Base-by-base conservation (phyloP, 2,797 vertebrate species). In the Urophycis tenuis region DNA sequence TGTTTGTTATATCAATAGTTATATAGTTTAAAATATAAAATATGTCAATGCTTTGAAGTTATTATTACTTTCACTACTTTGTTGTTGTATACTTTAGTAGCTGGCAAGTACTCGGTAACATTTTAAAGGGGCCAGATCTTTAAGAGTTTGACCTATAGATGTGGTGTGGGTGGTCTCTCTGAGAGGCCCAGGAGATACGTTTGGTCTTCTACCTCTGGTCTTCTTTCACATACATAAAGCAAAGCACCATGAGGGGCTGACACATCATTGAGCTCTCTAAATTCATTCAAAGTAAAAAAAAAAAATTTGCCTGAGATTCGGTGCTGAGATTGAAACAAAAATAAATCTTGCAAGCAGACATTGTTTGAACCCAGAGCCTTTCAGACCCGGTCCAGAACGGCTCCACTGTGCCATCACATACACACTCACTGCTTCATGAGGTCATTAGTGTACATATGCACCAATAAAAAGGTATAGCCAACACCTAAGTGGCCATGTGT, bases 361-460 rank as follows among this genome's bases (percentile, higher is more conserved):
- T 1, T 0, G 67, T 69, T 30, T 69, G 25, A 71, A 31, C 11
- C 69, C 29, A 5, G 69, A 30, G n/a, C 25, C 25, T 71, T 31
- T 14, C 1, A n/a, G 17, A 53, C 45, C 17, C 3, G 17, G 14
- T n/a, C 49, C 19, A 6, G 2, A 39, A 39, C 6, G 41, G 41
- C 14, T 25, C n/a, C 5, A 10, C 3, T 25, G 53, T 2, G 49
- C 53, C 53, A 10, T 64, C 53, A 15, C 53, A n/a, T 60, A 79
- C 82, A 79, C 70, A 78, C 70, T 73, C 79, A 74, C 71, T 67
- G 73, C 41, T 85, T 67, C 25, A 34, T 29, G 30, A 79, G 77
- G 53, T 25, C 79, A 77, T 74, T 71, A 78, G 76, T 87, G 81
- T 83, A 89, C 89, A 90, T 88, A 86, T 77, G 36, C 0, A 30